phyloP scores from a whole-genome alignment of 1,140 invertebrate genomes.

The Dendroctonus valens region DNA sequence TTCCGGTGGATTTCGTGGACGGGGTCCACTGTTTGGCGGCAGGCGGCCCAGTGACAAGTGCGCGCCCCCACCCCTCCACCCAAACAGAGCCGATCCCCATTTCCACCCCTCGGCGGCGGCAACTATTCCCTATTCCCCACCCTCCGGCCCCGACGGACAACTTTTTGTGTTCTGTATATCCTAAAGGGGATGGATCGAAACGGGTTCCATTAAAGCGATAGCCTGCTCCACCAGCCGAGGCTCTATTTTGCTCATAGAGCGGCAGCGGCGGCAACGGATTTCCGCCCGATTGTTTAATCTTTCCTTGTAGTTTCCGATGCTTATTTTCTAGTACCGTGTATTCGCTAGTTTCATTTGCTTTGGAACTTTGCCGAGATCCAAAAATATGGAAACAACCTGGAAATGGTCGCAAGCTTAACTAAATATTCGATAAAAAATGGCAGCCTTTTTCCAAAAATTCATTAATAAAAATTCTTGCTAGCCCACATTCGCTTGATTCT shows the following conservation, averaged over 20 bases:
- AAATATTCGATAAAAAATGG: background rate
- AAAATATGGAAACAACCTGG: background rate
- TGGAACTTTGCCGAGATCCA: background rate
- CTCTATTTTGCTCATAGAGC: background rate
- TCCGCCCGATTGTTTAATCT: slow-evolving; percentile 31
- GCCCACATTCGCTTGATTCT: background rate
- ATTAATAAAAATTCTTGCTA: background rate
- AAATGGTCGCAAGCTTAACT: no score
- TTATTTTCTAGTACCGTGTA: slow-evolving; percentile 14
- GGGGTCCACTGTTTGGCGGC: slow-evolving; percentile 10
- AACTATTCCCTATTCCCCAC: slow-evolving; percentile 30
- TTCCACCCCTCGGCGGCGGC: slow-evolving; percentile 36
- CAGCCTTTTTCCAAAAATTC: background rate
- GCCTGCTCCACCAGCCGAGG: slow-evolving; percentile 3
- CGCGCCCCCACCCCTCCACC: slow-evolving; percentile 33
- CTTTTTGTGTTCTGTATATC: slow-evolving; percentile 50
- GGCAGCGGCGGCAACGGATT: slow-evolving; percentile 18
- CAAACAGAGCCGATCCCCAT: slow-evolving; percentile 25
- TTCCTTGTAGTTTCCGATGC: slow-evolving; percentile 31
- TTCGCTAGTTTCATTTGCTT: background rate
- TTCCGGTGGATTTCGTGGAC: background rate
- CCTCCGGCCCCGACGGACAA: slow-evolving; percentile 45
- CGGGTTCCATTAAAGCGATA: slow-evolving; percentile 29
- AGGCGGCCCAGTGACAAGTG: slow-evolving; percentile 47
- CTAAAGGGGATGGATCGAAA: slow-evolving; percentile 43